Conservation (phyloP, 2,888 invertebrate genomes). For the Arge pagana region DNA sequence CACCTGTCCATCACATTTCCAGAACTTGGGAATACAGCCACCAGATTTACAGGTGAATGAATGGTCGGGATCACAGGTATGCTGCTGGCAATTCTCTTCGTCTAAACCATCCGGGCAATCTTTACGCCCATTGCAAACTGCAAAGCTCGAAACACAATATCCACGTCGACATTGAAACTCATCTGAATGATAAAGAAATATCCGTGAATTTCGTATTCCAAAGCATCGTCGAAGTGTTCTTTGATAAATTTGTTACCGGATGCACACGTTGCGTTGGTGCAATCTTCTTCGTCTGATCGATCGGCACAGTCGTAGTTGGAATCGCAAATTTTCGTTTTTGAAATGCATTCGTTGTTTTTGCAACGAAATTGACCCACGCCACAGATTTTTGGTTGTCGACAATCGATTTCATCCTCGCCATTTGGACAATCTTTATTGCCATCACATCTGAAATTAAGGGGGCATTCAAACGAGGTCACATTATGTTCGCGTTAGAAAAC, state of each 20-base stretch:
- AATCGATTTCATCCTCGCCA: slow-evolving; percentile 65
- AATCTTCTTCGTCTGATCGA: slow-evolving; percentile 64
- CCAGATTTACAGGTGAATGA: slow-evolving; percentile 51
- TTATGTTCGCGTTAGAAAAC: no score
- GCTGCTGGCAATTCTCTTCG: slow-evolving; percentile 63
- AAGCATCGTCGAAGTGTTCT: no score
- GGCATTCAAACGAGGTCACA: no score
- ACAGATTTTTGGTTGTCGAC: slow-evolving; percentile 54
- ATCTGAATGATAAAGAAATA: slow-evolving; percentile 33
- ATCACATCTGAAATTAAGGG: slow-evolving; percentile 59
- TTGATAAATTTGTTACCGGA: slow-evolving; percentile 31
- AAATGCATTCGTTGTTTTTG: slow-evolving; percentile 62
- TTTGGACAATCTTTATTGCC: slow-evolving; percentile 60
- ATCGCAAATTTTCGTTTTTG: slow-evolving; percentile 59
- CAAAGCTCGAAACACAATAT: slow-evolving; percentile 69
- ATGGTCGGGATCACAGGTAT: slow-evolving; percentile 36
- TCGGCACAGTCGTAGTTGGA: slow-evolving; percentile 62
- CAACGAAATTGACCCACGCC: slow-evolving; percentile 61
- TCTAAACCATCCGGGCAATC: slow-evolving; percentile 80
- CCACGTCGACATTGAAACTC: slow-evolving; percentile 70
- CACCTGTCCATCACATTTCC: slow-evolving; percentile 57
- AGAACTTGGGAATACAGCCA: slow-evolving; percentile 53
- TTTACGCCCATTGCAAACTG: slow-evolving; percentile 73
- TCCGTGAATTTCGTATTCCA: slow-evolving; percentile 1
- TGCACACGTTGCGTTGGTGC: slow-evolving; percentile 44